Percentiles rank a stretch among this genome's conserved stretches.
Evolutionary conservation across 2,888 invertebrate species (phyloP).

Genomic region (Brachycybe producta): DNA sequence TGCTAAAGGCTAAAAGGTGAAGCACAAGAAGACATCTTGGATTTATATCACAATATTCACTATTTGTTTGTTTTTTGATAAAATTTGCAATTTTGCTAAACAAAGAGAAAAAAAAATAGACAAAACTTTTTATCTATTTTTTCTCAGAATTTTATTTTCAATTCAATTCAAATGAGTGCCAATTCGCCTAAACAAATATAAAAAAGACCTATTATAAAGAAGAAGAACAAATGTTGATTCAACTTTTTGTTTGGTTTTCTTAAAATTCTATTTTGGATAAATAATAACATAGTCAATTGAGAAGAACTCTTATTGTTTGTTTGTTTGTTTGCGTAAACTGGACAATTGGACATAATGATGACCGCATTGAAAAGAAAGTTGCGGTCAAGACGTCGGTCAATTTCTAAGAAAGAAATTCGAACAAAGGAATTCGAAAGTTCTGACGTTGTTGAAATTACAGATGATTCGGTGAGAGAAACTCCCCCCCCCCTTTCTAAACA

Average conservation of each 20-base stretch:
- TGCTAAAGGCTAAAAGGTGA: too few relatives aligned
- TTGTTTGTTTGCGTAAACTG: neutral
- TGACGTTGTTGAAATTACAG: conserved; percentile 15
- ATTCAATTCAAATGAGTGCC: too few relatives aligned
- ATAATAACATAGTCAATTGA: neutral
- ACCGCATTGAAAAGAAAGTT: conserved; percentile 5
- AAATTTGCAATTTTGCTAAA: too few relatives aligned
- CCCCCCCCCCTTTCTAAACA: too few relatives aligned
- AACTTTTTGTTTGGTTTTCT: neutral
- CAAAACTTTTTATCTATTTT: too few relatives aligned
- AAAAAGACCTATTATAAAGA: neutral
- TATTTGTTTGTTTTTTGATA: too few relatives aligned
- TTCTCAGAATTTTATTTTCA: too few relatives aligned
- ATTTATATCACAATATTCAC: too few relatives aligned
- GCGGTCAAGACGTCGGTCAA: neutral
- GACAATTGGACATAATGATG: conserved; percentile 1
- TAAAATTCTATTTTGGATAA: neutral
- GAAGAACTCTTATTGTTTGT: neutral
- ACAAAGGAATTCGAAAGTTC: conserved; percentile 13
- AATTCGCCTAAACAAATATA: too few relatives aligned
- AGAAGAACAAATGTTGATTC: neutral
- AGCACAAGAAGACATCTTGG: too few relatives aligned
- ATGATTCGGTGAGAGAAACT: conserved; percentile 17
- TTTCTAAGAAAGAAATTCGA: neutral
- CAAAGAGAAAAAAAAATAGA: too few relatives aligned